Base-by-base conservation (phyloP, 2,888 invertebrate genomes). In the Miltochrista miniata region DNA sequence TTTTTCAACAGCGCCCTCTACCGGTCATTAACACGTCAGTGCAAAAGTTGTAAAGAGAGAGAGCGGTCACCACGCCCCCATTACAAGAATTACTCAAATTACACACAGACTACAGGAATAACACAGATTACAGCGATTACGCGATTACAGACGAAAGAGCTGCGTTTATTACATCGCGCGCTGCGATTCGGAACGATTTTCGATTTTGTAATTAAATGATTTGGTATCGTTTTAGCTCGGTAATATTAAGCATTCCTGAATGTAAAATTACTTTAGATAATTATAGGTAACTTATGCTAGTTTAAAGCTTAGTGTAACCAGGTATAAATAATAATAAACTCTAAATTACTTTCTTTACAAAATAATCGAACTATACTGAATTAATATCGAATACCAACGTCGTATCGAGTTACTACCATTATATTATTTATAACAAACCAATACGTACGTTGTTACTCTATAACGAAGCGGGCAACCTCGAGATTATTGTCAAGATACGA, bases 401-500 rank as follows among this genome's bases (percentile, higher is more conserved):
- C 24, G 10, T 47, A 13, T 56, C 14, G 45, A n/a, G 15, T 45
- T 48, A 31, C 30, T 35, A 39, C n/a, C 31, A 47, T 56, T 48
- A 14, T 59, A 52, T 62, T 69, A 75, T 73, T 68, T 65, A 70
- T 58, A 54, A 57, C 15, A 67, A 72, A 66, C 61, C 61, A 69
- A 70, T 62, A 61, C 60, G 57, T 45, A 47, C 47, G 53, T 56
- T 63, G 61, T 69, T 67, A 61, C 37, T 48, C 53, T 59, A 51
- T 67, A 70, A 68, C 63, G 71, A 64, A 70, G 51, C 45, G 46
- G 39, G 41, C 52, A 45, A 52, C 69, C 68, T 65, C 69, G 59
- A 80, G 83, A 86, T 86, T 81, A 86, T 83, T 81, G 83, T 79
- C 79, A 72, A 76, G 78, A 83, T 81, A 80, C 71, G 72, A 66